Base-by-base conservation (phyloP, 2,797 vertebrate species). In the Onychomys leucogaster region DNA sequence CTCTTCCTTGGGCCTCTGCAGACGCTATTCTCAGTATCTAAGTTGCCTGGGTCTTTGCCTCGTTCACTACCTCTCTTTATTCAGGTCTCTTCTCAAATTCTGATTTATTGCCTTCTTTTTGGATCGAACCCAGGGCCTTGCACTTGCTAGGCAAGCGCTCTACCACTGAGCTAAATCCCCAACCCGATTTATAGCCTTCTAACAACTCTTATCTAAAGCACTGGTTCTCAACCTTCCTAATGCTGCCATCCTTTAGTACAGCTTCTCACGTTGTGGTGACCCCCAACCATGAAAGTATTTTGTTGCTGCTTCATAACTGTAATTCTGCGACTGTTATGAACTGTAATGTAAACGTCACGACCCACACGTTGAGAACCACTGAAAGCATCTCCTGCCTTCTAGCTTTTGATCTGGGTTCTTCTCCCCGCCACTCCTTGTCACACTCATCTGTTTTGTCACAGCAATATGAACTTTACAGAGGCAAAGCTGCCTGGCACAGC, bases 381-480 rank as follows among this genome's bases (percentile, higher is more conserved):
- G 10, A 41, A 59, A 8, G 61, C 78, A 29, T 52, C 32, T 21
- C 2, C 16, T 41, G 9, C 5, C 41, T 16, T 81, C 52, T 57
- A 73, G 34, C 83, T 88, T 32, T 27, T 80, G 52, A 87, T 25
- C 34, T 84, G 34, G 17, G 21, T 75, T 96, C 90, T 23, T 82
- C 23, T 83, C 52, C 73, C 73, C 55, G 32, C 41, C 25, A 49
- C 55, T 67, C 77, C 43, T 17, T 46, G n/a, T 63, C 55, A 86
- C 91, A 37, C 27, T 80, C 61, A 10, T 69, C 91, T 78, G 80
- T 46, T 87, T 94, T n/a, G 65, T 77, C 76, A 82, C 37, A 82
- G 82, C 94, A 96, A 89, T 32, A 25, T 76, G 61, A 91, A 73
- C 76, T 89, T 89, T 25, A 92, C 81, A 90, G 90, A 96, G 52